Percentiles rank a stretch among this genome's conserved stretches.
Conservation (phyloP, 1,140 invertebrate genomes). For the Oreohelix idahoensis region DNA sequence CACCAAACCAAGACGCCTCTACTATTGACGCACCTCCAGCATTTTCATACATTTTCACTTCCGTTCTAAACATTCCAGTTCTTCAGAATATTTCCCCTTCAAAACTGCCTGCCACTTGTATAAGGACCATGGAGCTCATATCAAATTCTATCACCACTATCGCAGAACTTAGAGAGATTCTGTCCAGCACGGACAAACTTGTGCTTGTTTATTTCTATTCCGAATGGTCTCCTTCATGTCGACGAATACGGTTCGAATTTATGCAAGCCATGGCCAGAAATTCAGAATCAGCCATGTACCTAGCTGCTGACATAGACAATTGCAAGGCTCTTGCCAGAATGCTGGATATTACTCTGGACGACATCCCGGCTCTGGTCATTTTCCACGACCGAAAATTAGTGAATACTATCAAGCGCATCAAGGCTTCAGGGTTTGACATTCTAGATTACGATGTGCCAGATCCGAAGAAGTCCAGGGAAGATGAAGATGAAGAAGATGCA, state of each 20-base stretch:
- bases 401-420: not conserved
- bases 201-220: slow-evolving; percentile 31
- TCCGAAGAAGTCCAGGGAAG: not conserved
- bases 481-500: no score
- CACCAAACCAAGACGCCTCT: no score
- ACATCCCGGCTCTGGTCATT: slow-evolving; percentile 24
- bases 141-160: slow-evolving; percentile 2
- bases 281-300: not conserved
- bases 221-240: slow-evolving; percentile 22
- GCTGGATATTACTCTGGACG: slow-evolving; percentile 17
- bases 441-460: slow-evolving; percentile 4
- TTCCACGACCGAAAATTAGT: not conserved
- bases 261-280: slow-evolving; percentile 11
- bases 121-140: slow-evolving; percentile 3
- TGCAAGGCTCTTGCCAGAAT: slow-evolving; percentile 37
- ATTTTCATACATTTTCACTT: no score
- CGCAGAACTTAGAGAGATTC: slow-evolving; percentile 16
- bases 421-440: not conserved
- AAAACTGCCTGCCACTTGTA: no score
- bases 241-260: slow-evolving; percentile 30
- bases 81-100: no score
- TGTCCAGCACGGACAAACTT: slow-evolving; percentile 21
- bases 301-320: slow-evolving; percentile 19
- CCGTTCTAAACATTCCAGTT: no score
- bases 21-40: no score